Evolutionary conservation across 2,888 invertebrate species (phyloP), one percentile per base, ranked within the genome.

Genomic region (Cenopis cana): DNA sequence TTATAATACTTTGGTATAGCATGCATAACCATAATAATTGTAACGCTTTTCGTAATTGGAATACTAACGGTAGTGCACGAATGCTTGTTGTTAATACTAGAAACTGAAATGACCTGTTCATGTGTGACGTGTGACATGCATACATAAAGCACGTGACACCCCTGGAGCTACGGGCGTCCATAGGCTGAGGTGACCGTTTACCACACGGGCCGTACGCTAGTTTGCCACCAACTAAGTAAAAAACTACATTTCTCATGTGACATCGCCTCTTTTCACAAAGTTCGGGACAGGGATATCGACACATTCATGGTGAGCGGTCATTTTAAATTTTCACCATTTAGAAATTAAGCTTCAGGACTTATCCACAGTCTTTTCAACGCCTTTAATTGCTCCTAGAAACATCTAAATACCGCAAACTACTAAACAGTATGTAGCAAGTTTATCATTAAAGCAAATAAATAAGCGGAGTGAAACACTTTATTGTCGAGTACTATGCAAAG

Each of bases 401-500:
- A 10, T 17, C 33, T 11, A 46, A 49, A 60, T 18, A 29, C 33
- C 17, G 33, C 14, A 33, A 49, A 62, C 29, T 33, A 50, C 49
- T 29, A 17, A 24, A 29, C 33, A 50, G n/a, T 38, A 9, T 41
- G 20, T 46, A 49, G 49, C 12, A 50, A 62, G 18, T 62, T 50
- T 49, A 59, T 41, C 59, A 49, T 18, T 46, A 56, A 56, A 56
- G 9, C 46, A n/a, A 33, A 33, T 29, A 56, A 56, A 54, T 20
- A 56, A 49, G 36, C 14, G 38, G 14, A 62, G 38, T 33, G 38
- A n/a, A 69, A 68, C 20, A 57, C 52, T 65, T 70, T 65, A 70
- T 65, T 41, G 50, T 50, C 17, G 38, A 62, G 64, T 50, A 59
- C 33, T 65, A 79, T 77, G 77, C 78, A 80, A 76, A 75, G 36